Percentiles rank a stretch among this genome's conserved stretches.
Evolutionary conservation across 1,140 invertebrate species (phyloP).

Genomic region (Cotesia chilonis): DNA sequence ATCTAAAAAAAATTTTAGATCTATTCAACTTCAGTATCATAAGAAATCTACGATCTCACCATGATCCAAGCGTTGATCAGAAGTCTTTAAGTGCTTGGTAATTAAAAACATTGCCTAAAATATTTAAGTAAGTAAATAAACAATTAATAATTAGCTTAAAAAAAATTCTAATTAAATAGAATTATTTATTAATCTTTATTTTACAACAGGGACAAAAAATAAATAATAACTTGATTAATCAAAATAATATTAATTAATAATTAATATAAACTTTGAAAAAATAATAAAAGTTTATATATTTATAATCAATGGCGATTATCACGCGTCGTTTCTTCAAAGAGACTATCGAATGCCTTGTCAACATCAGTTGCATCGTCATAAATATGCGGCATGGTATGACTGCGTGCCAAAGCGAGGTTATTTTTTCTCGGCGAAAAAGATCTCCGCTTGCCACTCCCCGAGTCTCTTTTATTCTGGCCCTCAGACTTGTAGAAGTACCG

Average conservation of each 20-base stretch:
- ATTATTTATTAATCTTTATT: conserved; percentile 9
- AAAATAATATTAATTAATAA: background rate
- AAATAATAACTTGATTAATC: background rate
- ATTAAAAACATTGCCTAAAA: too few relatives aligned
- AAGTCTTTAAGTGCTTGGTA: too few relatives aligned
- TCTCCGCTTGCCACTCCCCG: conserved; percentile 38
- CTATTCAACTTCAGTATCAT: background rate
- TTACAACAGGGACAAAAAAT: background rate
- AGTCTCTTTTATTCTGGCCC: conserved; percentile 38
- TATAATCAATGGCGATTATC: conserved; percentile 48
- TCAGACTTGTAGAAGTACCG: conserved; percentile 73
- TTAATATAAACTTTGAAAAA: conserved; percentile 15
- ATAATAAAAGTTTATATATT: background rate
- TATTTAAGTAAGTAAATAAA: too few relatives aligned
- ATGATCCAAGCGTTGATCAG: conserved; percentile 6
- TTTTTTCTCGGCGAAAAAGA: conserved; percentile 44
- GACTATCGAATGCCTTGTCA: conserved; percentile 79
- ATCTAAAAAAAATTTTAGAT: too few relatives aligned
- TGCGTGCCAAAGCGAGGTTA: conserved; percentile 68
- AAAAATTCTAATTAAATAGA: too few relatives aligned
- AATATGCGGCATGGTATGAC: conserved; percentile 77
- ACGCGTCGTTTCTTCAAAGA: conserved; percentile 68
- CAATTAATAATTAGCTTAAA: too few relatives aligned
- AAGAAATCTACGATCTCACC: conserved; percentile 26
- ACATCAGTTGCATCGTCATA: conserved; percentile 75